Evolutionary conservation across 2,888 invertebrate species (phyloP), one percentile per base, ranked within the genome.

Genomic region (Andrena camellia): DNA sequence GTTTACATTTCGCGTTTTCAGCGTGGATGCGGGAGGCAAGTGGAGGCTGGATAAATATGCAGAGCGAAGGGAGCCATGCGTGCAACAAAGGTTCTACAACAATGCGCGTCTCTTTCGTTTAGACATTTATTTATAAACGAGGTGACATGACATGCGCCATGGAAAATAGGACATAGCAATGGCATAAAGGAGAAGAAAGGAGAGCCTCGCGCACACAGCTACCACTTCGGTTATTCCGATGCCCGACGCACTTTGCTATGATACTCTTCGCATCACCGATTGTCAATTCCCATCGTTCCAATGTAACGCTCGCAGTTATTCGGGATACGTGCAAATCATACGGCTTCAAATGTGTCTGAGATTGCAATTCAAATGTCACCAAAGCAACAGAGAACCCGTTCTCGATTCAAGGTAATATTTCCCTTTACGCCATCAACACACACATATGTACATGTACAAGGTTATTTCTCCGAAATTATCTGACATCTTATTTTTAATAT

Each of bases 371-470:
- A 91, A 90, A 93, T 93, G 93, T 89, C 92, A 82, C 86, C 92
- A 52, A 91, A 91, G 85, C 90, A 91, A 76, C 91, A 85, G 82
- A 90, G 90, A 86, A 85, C 84, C 42, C 91, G 91, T 63, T 90
- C 92, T 64, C 90, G 92, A 86, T 92, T 92, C 81, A 93, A 93
- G 92, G 93, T 93, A 92, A 69, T 80, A 13, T 62, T 54, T 81
- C 26, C 4, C 20, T 81, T 68, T 69, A 35, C 31, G 20, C n/a
- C 20, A 33, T 31, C 8, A 31, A 74, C 23, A 52, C 26, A 1
- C 42, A 17, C 42, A 17, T 17, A 42, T 13, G 42, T 31, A 71
- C 17, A 35, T 35, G 20, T 23, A 26, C 2, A 64, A 75, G 52
- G 59, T 80, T 70, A 69, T n/a, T 35, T 66, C 50, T 20, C 20